Base-by-base conservation (phyloP, 2,888 invertebrate species). In the Dione vanillae region DNA sequence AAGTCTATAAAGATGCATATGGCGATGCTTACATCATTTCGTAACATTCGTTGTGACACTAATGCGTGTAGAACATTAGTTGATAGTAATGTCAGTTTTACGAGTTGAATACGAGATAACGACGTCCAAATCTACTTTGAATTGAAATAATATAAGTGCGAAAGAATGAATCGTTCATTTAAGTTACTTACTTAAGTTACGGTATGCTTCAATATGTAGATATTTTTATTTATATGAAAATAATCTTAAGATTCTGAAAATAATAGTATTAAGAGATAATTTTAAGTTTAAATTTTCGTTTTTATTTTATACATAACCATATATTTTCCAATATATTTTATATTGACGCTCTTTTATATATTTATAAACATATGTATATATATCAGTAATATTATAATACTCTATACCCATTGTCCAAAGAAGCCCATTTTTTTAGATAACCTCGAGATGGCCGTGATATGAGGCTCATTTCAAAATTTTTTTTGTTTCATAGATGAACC, bases 61-160 rank as follows among this genome's bases (percentile, higher is more conserved):
- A 91, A 92, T 91, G 91, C 86, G 84, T 79, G 80, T 79, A 77
- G 79, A 78, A 84, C 91, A 92, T 92, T 92, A 92, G 86, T 80
- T 79, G 82, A 79, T 83, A 82, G 83, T 90, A 88, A 91, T 88
- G 86, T 84, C 82, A 82, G 83, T 91, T 91, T 91, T 89, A 91
- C 83, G 87, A 85, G 81, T 80, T 80, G 78, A 81, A 82, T 82
- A 80, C 73, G 72, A 84, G 88, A 90, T 89, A 88, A 83, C 81
- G 79, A 77, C 80, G 70, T 80, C 80, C 80, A 80, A 67, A 73
- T 84, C 83, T 84, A 83, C 82, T 75, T 77, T 74, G 74, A 62
- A 58, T 58, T 71, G 54, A 66, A 56, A 58, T 54, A 65, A 19
- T 51, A 67, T 69, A 11, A 54, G 65, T 65, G 77, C 77, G 71